Base-by-base conservation (phyloP, 2,113 vertebrate genomes). In the Halcyon senegalensis region DNA sequence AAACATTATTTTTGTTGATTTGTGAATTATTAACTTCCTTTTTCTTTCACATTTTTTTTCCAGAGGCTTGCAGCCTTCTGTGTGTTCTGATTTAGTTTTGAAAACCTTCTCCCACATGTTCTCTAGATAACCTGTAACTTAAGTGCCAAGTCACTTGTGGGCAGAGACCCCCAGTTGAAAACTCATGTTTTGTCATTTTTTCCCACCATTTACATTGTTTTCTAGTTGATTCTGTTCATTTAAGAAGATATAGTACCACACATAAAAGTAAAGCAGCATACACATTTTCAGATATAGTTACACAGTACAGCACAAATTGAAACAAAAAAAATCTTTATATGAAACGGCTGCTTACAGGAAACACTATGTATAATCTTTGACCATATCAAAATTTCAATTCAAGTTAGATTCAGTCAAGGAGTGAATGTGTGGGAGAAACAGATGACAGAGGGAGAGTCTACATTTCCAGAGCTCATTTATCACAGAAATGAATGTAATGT, bases 301-400 rank as follows among this genome's bases (percentile, higher is more conserved):
- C 50, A 70, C 7, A 79, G n/a, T 41, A 81, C 20, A 41, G 23
- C 28, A 81, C 16, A 91, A 78, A 94, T 59, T 11, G 24, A 91
- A 96, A 87, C 51, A 43, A 76, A 31, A 17, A 21, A 43, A 19
- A 31, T 19, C 33, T 67, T 78, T 63, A 43, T 28, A 25, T 59
- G 60, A 96, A 96, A 77, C 23, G 93, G 19, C 83, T 83, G 37
- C 73, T 96, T 92, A 95, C 93, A 93, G 90, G 90, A 95, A 94
- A 56, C 25, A 21, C 30, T 56, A 2, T 33, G 44, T 48, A 30
- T 84, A 94, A 93, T 93, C 82, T 95, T 84, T 88, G 39, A 18
- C 21, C 51, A 18, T 81, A 93, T 92, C 68, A 89, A 82, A 90
- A 76, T 86, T 93, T 95, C 41, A 93, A 0, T 33, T 73, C 23